Conservation (phyloP, 2,113 vertebrate species). For the Datnioides undecimradiatus region DNA sequence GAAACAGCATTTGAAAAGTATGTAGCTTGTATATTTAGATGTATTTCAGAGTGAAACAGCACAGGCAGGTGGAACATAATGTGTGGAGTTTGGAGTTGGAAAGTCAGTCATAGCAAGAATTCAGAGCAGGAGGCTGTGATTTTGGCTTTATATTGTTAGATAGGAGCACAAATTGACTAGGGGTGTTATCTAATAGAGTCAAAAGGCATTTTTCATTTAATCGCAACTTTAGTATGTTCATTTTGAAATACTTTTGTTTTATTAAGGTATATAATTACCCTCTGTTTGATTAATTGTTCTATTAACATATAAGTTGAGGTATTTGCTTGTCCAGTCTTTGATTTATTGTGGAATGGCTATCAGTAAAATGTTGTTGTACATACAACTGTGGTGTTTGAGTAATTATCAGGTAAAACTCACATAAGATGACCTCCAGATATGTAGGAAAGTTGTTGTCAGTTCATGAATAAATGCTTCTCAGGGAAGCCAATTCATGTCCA, state of each 20-base stretch:
- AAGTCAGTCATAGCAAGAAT: too few species aligned
- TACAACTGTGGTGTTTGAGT: not conserved
- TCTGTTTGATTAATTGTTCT: not conserved
- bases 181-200: too few species aligned
- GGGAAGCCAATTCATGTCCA: not conserved
- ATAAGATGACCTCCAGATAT: not conserved
- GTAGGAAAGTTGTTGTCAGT: not conserved
- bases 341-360: not conserved
- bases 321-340: not conserved
- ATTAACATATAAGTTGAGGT: not conserved
- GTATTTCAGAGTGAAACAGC: too few species aligned
- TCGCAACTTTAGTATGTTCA: too few species aligned
- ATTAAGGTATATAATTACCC: not conserved
- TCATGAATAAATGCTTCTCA: not conserved
- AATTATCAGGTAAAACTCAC: not conserved
- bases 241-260: not conserved
- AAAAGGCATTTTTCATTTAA: too few species aligned
- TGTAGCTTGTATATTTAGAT: too few species aligned
- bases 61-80: too few species aligned
- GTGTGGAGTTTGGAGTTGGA: too few species aligned
- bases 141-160: too few species aligned
- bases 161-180: too few species aligned
- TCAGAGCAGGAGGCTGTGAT: too few species aligned
- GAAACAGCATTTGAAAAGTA: too few species aligned
- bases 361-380: not conserved